Conservation (phyloP, 1,140 invertebrate species). For the Zaprionus africanus region DNA sequence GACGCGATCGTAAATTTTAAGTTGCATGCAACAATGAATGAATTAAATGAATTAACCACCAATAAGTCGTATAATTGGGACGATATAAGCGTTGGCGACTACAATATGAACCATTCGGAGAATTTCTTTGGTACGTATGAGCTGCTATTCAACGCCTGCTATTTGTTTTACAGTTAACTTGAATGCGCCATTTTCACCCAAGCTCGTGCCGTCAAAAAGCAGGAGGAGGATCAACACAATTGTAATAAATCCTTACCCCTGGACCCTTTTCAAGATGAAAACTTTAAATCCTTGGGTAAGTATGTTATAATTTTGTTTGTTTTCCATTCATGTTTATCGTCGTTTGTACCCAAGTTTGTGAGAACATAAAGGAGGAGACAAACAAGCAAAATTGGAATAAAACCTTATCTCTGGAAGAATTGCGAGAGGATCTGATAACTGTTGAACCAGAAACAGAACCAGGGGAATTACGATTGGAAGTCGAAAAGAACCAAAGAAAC, state of each 20-base stretch:
- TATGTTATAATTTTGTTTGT: no score
- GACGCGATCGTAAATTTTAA: conserved; percentile 4
- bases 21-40: conserved; percentile 31
- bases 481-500: not conserved
- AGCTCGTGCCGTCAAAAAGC: conserved; percentile 12
- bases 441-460: not conserved
- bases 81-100: conserved; percentile 53
- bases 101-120: conserved; percentile 51
- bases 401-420: conserved; percentile 2
- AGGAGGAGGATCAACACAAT: conserved; percentile 38
- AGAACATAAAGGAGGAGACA: no score
- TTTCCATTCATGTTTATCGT: no score
- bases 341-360: no score
- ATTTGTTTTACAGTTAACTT: conserved; percentile 1
- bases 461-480: not conserved
- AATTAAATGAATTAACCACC: not conserved
- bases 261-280: no score
- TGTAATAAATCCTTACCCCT: conserved; percentile 26
- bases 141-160: not conserved
- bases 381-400: conserved; percentile 16
- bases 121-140: conserved; percentile 59
- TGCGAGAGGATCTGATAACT: not conserved
- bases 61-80: conserved; percentile 56
- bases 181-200: conserved; percentile 53
- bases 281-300: no score